Percentiles rank a stretch among this genome's conserved stretches.
Evolutionary conservation across 1,140 invertebrate genomes (phyloP).

Genomic region (Magallana ariakensis): DNA sequence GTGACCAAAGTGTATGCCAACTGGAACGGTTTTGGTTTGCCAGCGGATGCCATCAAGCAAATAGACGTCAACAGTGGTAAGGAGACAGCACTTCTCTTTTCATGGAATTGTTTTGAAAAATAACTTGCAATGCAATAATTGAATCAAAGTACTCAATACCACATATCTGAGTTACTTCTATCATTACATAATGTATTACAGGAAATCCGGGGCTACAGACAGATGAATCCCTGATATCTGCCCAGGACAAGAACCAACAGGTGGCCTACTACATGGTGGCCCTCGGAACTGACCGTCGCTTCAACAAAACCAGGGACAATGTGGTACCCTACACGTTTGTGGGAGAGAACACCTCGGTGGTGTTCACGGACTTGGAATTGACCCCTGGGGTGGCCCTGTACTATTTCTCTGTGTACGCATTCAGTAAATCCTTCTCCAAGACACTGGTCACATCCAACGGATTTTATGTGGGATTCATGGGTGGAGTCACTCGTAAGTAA

Average conservation of each 20-base stretch:
- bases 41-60: conserved; percentile 43
- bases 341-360: conserved; percentile 65
- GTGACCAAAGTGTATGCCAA: conserved; percentile 59
- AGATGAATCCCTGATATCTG: neutral
- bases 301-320: conserved; percentile 70
- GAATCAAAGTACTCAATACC: too few relatives aligned
- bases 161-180: neutral
- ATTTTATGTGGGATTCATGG: conserved; percentile 67
- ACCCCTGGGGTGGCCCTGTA: conserved; percentile 63
- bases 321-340: conserved; percentile 69
- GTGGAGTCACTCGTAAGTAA: conserved; percentile 61
- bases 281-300: conserved; percentile 70
- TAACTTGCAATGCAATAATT: too few relatives aligned
- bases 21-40: conserved; percentile 71
- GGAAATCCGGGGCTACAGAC: conserved; percentile 34
- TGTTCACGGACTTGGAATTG: conserved; percentile 67
- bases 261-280: conserved; percentile 70
- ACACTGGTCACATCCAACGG: conserved; percentile 71
- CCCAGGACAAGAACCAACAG: conserved; percentile 53
- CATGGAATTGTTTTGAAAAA: too few relatives aligned
- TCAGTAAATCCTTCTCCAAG: conserved; percentile 61
- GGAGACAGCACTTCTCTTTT: neutral
- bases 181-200: neutral
- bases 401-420: conserved; percentile 70
- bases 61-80: conserved; percentile 49